Evolutionary conservation across 2,113 vertebrate genomes (phyloP).

Genomic region (Potamarius usumacintae): DNA sequence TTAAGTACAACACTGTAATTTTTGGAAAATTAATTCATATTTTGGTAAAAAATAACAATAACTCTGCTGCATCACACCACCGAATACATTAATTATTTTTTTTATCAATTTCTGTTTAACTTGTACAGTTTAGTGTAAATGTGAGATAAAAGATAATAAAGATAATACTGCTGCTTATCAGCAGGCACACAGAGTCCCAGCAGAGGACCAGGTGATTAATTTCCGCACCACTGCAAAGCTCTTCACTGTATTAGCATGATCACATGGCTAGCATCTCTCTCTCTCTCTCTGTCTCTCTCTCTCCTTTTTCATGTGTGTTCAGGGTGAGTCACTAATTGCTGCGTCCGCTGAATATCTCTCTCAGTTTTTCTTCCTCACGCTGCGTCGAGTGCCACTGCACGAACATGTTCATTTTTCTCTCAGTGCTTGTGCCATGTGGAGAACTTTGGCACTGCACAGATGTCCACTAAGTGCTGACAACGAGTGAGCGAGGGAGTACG

Average conservation of each 20-base stretch:
- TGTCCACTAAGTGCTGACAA: conserved; percentile 64
- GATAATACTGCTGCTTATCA: not conserved
- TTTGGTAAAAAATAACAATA: not conserved
- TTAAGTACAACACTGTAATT: not conserved
- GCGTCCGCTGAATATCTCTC: conserved; percentile 28
- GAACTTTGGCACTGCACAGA: conserved; percentile 73
- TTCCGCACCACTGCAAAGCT: not conserved
- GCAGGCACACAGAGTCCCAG: not conserved
- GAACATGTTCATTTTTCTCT: conserved; percentile 72
- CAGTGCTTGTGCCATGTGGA: conserved; percentile 67
- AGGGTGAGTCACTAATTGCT: conserved; percentile 58
- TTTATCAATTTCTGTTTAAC: not conserved
- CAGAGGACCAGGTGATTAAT: conserved; percentile 3
- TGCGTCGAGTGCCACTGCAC: conserved; percentile 59
- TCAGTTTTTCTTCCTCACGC: conserved; percentile 43
- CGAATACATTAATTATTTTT: not conserved
- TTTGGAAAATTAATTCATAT: not conserved
- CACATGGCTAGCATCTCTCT: conserved; percentile 35
- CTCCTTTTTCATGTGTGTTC: conserved; percentile 21
- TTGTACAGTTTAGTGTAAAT: not conserved
- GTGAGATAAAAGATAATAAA: not conserved
- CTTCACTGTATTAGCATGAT: conserved; percentile 30
- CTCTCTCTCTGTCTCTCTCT: conserved; percentile 41
- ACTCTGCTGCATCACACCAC: not conserved
- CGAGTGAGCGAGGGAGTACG: not conserved